A percentile compares a stretch with the other conserved stretches of the same genome.
Conservation (phyloP, 2,888 invertebrate species). For the Argynnis bischoffii region DNA sequence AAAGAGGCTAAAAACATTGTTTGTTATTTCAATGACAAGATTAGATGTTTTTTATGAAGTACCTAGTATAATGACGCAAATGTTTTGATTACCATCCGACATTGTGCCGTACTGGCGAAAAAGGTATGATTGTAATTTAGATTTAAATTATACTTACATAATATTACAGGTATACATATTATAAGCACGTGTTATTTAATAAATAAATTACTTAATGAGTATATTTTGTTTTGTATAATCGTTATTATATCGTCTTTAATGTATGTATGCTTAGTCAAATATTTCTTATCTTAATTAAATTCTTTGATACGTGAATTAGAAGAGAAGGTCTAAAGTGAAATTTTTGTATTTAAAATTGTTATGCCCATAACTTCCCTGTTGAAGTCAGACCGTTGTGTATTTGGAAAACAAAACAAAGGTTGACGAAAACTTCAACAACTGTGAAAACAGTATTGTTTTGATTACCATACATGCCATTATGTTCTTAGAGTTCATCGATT, state of each 20-base stretch:
- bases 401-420: constrained; percentile 67
- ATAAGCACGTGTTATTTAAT: not conserved
- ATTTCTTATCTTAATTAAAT: no score
- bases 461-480: constrained; percentile 16
- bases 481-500: not conserved
- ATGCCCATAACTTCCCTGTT: constrained; percentile 16
- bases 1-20: constrained; percentile 27
- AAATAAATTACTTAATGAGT: no score
- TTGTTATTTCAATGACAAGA: constrained; percentile 28
- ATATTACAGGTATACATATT: not conserved
- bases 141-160: not conserved
- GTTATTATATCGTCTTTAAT: no score
- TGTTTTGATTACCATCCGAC: not conserved
- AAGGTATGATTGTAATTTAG: not conserved
- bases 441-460: constrained; percentile 55
- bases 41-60: constrained; percentile 30
- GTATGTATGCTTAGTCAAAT: no score
- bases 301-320: no score
- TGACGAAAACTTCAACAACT: constrained; percentile 58
- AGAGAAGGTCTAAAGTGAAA: not conserved
- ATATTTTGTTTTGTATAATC: no score
- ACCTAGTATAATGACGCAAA: constrained; percentile 32
- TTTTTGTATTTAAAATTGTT: constrained; percentile 12
- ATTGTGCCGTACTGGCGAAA: not conserved
- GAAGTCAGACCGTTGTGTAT: constrained; percentile 44